Evolutionary conservation across 2,888 invertebrate genomes (phyloP).

Genomic region (Drosophila buzzatii): DNA sequence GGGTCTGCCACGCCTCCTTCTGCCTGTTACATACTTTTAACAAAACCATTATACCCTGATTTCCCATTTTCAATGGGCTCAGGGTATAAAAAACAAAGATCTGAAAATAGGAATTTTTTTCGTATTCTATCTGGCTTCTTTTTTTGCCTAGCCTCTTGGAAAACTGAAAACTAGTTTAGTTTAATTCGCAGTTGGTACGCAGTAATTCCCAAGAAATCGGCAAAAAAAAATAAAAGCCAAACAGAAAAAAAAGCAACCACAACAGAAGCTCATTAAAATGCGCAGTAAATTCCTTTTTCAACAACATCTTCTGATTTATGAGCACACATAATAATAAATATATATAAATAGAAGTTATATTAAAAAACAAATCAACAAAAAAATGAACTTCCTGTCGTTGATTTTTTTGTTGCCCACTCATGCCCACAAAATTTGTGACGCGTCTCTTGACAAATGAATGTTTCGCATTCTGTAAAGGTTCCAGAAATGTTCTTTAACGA

Average conservation of each 20-base stretch:
- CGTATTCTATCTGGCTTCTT: conserved; percentile 12
- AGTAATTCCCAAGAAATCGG: conserved; percentile 53
- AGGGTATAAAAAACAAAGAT: conserved; percentile 17
- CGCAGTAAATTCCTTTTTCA: conserved; percentile 18
- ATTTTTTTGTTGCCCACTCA: conserved; percentile 60
- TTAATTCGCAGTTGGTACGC: conserved; percentile 52
- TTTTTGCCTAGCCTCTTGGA: conserved; percentile 32
- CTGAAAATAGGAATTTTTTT: conserved; percentile 50
- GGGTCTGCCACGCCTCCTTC: too few relatives aligned
- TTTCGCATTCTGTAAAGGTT: conserved; percentile 38
- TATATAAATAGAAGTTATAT: conserved; percentile 43
- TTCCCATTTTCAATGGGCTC: too few relatives aligned
- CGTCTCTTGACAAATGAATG: conserved; percentile 62
- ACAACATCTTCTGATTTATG: conserved; percentile 52
- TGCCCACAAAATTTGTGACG: conserved; percentile 58
- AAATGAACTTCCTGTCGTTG: conserved; percentile 60
- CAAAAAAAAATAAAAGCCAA: conserved; percentile 13
- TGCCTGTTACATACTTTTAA: too few relatives aligned
- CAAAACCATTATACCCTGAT: too few relatives aligned
- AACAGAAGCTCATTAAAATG: conserved; percentile 58
- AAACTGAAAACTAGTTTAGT: conserved; percentile 74
- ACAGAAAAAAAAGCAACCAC: not conserved
- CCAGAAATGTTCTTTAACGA: conserved; percentile 36
- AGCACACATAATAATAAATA: conserved; percentile 17
- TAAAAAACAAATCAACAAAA: conserved; percentile 45